Base-by-base conservation (phyloP, 2,888 invertebrate genomes). In the Pterostichus niger region DNA sequence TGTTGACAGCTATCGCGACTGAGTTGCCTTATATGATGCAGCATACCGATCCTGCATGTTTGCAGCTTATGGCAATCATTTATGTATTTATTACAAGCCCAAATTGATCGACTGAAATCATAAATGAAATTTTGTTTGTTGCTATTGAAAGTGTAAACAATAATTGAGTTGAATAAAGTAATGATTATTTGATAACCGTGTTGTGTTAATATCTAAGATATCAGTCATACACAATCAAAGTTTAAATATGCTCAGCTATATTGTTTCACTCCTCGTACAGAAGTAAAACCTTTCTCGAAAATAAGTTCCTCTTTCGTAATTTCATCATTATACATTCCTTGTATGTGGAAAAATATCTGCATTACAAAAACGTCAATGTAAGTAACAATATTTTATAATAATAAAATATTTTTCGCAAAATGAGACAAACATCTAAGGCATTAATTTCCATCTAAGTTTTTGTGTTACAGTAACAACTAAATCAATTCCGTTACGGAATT, bases 211-310 rank as follows among this genome's bases (percentile, higher is more conserved):
- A 82, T 59, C 61, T 73, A 82, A 71, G 44, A 64, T 80, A 64
- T 83, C 77, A 77, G 83, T 77, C 83, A 83, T 83, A 83, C 77
- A 83, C 83, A 77, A 64, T 83, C 64, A 68, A 77, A 83, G 83
- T 77, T 82, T 83, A 83, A 77, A 77, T 82, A 76, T 64, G 52
- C 54, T 64, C 33, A 77, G 33, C 71, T 77, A 56, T 56, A 56
- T 56, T 77, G 11, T 49, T 13, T 77, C 40, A 24, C 24, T 40
- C 40, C 56, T 17, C 35, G 10, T 56, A 77, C 24, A 77, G 33
- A 75, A 82, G 56, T 49, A 75, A 82, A 83, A 24, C 76, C 44
- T 33, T 49, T 75, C 75, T 75, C 17, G 81, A 73, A 82, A 82
- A 82, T 75, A 75, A 71, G 15, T 54, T 73, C 44, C 78, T 64